A percentile compares a stretch with the other conserved stretches of the same genome.
Evolutionary conservation across 2,888 invertebrate genomes (phyloP).

Genomic region (Sturmia bella): DNA sequence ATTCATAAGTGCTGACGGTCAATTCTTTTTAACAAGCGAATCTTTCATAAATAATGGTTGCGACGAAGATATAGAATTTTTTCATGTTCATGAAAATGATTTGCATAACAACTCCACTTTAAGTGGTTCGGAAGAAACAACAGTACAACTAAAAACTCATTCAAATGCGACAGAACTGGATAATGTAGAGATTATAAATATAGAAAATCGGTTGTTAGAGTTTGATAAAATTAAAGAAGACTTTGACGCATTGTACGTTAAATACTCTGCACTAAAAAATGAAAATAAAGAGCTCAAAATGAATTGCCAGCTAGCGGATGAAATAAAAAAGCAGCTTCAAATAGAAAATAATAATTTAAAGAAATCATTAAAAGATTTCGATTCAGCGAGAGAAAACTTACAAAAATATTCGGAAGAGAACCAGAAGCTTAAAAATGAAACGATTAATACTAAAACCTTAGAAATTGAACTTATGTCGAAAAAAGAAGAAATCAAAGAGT

Average conservation of each 20-base stretch:
- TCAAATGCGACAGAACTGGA: background rate
- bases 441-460: background rate
- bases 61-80: slow-evolving; percentile 5
- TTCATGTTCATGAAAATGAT: slow-evolving; percentile 14
- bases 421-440: slow-evolving; percentile 35
- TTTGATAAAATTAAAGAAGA: background rate
- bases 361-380: slow-evolving; percentile 2
- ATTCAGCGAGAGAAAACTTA: slow-evolving; percentile 21
- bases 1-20: background rate
- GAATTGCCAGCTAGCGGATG: background rate
- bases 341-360: slow-evolving; percentile 32
- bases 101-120: background rate
- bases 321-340: slow-evolving; percentile 20
- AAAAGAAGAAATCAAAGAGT: slow-evolving; percentile 18
- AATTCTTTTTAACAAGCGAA: background rate
- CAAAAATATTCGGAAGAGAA: slow-evolving; percentile 31
- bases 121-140: slow-evolving; percentile 3
- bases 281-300: slow-evolving; percentile 41
- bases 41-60: background rate
- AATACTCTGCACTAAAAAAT: slow-evolving; percentile 14
- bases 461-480: slow-evolving; percentile 25
- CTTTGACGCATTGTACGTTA: slow-evolving; percentile 16
- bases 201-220: background rate
- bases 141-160: background rate
- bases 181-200: background rate